phyloP scores from a whole-genome alignment of 1,140 invertebrate species.

The Lethocerus indicus region DNA sequence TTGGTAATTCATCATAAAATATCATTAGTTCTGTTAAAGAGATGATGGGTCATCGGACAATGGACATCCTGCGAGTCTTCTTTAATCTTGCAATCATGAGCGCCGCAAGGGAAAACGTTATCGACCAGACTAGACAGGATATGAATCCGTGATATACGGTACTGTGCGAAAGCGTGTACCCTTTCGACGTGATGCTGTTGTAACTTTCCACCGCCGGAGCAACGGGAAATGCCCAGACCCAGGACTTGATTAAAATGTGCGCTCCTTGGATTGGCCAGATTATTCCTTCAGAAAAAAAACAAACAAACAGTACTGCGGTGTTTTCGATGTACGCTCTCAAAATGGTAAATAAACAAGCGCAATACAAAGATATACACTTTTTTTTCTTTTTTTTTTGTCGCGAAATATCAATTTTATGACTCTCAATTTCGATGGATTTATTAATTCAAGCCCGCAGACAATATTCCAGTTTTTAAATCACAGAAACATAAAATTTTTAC shows the following conservation, averaged over 20 bases:
- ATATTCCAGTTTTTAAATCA: no score
- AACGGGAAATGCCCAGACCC: conserved; percentile 33
- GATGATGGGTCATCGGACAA: no score
- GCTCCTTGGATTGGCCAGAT: conserved; percentile 47
- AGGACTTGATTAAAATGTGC: conserved; percentile 29
- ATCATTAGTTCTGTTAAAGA: no score
- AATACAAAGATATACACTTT: background rate
- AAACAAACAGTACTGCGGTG: no score
- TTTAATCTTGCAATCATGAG: no score
- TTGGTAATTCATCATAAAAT: no score
- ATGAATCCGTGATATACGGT: conserved; percentile 33
- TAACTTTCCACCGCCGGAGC: conserved; percentile 36
- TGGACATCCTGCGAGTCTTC: no score
- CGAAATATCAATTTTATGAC: background rate
- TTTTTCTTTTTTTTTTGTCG: background rate
- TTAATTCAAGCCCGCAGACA: background rate
- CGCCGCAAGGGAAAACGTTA: conserved; percentile 20
- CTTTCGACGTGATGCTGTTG: conserved; percentile 32
- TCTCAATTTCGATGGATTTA: background rate
- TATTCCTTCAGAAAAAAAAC: conserved; percentile 29
- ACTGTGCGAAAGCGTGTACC: conserved; percentile 30
- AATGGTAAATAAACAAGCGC: background rate
- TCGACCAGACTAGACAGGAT: conserved; percentile 30
- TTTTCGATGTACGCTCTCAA: no score
- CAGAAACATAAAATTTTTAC: conserved; percentile 9